phyloP scores from a whole-genome alignment of 2,888 invertebrate genomes.

The Acrobasis consociella region DNA sequence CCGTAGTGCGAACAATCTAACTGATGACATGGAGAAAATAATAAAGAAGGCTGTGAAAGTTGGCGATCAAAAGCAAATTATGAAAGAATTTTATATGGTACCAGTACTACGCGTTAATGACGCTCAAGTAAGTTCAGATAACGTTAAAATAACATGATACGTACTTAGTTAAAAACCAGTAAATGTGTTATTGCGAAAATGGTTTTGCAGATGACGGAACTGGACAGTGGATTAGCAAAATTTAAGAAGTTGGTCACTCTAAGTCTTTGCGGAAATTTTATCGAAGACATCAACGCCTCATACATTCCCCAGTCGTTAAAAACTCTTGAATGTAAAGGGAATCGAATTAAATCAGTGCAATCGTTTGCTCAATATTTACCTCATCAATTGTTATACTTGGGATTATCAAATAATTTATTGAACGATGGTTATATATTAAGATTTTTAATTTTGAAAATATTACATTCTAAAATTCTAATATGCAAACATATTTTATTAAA shows the following conservation, averaged over 20 bases:
- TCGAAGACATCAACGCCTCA: conserved; percentile 53
- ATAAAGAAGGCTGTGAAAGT: conserved; percentile 54
- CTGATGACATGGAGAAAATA: conserved; percentile 55
- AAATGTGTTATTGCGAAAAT: too few relatives aligned
- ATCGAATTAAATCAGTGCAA: conserved; percentile 61
- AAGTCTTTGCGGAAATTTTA: conserved; percentile 70
- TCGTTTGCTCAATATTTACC: conserved; percentile 61
- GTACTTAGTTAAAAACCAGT: too few relatives aligned
- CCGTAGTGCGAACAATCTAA: conserved; percentile 54
- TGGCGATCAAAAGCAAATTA: conserved; percentile 50
- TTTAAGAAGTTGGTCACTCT: conserved; percentile 68
- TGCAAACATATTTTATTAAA: not conserved
- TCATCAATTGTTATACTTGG: conserved; percentile 68
- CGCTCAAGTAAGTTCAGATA: conserved; percentile 46
- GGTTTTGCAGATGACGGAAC: conserved; percentile 66
- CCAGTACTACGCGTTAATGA: conserved; percentile 59
- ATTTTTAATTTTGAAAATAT: not conserved
- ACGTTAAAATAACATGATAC: too few relatives aligned
- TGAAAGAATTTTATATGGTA: conserved; percentile 50
- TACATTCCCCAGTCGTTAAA: conserved; percentile 64
- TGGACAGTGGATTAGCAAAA: conserved; percentile 61
- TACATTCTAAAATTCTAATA: too few relatives aligned
- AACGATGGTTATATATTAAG: conserved; percentile 45
- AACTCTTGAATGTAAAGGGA: conserved; percentile 76
- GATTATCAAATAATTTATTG: conserved; percentile 77